phyloP scores from a whole-genome alignment of 2,888 invertebrate species.

The Lithophane leautieri region DNA sequence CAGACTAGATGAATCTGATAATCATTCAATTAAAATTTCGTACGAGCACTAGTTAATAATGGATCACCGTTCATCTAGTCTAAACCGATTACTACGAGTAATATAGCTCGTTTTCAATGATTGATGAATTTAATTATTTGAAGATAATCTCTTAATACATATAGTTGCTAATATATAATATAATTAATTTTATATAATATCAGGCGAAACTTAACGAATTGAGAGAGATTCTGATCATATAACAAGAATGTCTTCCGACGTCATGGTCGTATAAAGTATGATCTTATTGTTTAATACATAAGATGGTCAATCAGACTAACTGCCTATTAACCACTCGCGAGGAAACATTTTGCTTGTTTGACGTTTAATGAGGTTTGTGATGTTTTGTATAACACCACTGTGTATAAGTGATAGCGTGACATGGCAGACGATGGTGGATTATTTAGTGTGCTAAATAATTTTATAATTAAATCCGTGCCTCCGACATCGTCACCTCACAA shows the following conservation, averaged over 20 bases:
- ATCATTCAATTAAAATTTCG: neutral
- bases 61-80: slow-evolving; percentile 7
- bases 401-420: neutral
- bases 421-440: slow-evolving; percentile 35
- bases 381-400: neutral
- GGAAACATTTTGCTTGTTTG: neutral
- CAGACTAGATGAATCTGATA: neutral
- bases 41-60: neutral
- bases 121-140: slow-evolving; percentile 31
- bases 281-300: neutral
- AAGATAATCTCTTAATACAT: slow-evolving; percentile 42
- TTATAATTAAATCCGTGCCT: slow-evolving; percentile 79
- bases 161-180: slow-evolving; percentile 13
- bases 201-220: slow-evolving; percentile 11
- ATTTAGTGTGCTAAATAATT: slow-evolving; percentile 72
- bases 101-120: slow-evolving; percentile 14
- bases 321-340: neutral
- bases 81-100: slow-evolving; percentile 24
- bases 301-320: neutral
- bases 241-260: neutral
- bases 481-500: slow-evolving; percentile 71
- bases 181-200: slow-evolving; percentile 24
- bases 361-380: neutral
- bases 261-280: no score
- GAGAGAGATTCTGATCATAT: slow-evolving; percentile 21